Evolutionary conservation across 2,888 invertebrate species (phyloP).

Genomic region (Protodeltote pygarga): DNA sequence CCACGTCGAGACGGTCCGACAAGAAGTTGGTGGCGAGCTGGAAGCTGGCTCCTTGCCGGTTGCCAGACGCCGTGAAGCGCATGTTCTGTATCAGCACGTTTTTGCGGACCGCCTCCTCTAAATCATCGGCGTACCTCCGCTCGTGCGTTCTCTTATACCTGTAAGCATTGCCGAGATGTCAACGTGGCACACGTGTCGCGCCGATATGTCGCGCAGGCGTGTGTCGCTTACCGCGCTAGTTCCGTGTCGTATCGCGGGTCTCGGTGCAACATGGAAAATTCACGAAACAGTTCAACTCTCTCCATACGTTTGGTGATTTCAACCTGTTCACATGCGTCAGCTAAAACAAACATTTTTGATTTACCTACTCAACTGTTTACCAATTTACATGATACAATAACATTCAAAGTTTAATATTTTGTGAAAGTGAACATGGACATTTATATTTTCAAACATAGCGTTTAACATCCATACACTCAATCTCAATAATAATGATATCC

Average conservation of each 20-base stretch:
- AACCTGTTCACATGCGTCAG: constrained; percentile 61
- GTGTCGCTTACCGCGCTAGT: constrained; percentile 50
- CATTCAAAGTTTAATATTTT: too few species aligned
- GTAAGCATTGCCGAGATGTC: constrained; percentile 4
- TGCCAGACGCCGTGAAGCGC: constrained; percentile 68
- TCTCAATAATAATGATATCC: too few species aligned
- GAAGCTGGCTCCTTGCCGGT: constrained; percentile 72
- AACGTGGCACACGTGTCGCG: too few species aligned
- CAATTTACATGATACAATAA: too few species aligned
- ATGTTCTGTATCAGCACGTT: constrained; percentile 63
- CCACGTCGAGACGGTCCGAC: constrained; percentile 36
- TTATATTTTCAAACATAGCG: too few species aligned
- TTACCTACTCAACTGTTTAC: too few species aligned
- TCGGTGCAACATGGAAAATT: constrained; percentile 67
- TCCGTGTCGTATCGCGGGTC: constrained; percentile 61
- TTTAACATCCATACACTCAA: too few species aligned
- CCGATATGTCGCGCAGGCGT: too few species aligned
- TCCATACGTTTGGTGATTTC: constrained; percentile 26
- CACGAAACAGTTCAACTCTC: constrained; percentile 71
- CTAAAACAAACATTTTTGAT: constrained; percentile 47
- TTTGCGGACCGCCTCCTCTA: constrained; percentile 74
- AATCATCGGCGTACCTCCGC: constrained; percentile 63
- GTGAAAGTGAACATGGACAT: too few species aligned
- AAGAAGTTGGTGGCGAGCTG: constrained; percentile 47
- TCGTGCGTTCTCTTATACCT: constrained; percentile 62